phyloP scores from a whole-genome alignment of 1,140 invertebrate species.

The Drosophila rhopaloa region DNA sequence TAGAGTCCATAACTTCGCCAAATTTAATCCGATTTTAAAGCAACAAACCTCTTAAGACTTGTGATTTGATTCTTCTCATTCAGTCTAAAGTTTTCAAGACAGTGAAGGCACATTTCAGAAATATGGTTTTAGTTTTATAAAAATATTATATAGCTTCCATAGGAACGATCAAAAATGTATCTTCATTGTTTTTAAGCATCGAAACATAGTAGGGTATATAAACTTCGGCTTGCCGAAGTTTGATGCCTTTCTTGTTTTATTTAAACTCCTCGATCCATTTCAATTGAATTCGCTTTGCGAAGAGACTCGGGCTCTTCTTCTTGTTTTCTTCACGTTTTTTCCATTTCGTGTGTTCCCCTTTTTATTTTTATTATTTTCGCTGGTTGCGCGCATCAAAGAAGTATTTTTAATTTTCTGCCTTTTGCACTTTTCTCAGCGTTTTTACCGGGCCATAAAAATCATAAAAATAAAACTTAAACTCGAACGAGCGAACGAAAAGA shows the following conservation, averaged over 20 bases:
- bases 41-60: too few relatives aligned
- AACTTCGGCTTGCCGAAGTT: too few relatives aligned
- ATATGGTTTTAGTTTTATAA: too few relatives aligned
- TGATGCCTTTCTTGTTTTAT: constrained; percentile 21
- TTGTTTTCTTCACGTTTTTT: constrained; percentile 23
- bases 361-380: constrained; percentile 41
- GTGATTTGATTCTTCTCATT: too few relatives aligned
- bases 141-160: too few relatives aligned
- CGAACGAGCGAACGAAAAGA: constrained; percentile 36
- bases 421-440: constrained; percentile 75
- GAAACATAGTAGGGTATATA: too few relatives aligned
- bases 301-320: not conserved
- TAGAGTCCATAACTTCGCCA: too few relatives aligned
- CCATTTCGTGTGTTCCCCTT: constrained; percentile 23
- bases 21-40: too few relatives aligned
- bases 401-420: constrained; percentile 82
- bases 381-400: constrained; percentile 58
- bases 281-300: constrained; percentile 64
- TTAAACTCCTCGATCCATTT: constrained; percentile 59
- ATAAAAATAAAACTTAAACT: constrained; percentile 75
- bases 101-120: too few relatives aligned
- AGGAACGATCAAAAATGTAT: too few relatives aligned
- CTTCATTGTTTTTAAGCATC: too few relatives aligned
- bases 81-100: too few relatives aligned
- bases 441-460: constrained; percentile 76